Evolutionary conservation across 2,888 invertebrate genomes (phyloP).

Genomic region (Reticulitermes lucifugus): DNA sequence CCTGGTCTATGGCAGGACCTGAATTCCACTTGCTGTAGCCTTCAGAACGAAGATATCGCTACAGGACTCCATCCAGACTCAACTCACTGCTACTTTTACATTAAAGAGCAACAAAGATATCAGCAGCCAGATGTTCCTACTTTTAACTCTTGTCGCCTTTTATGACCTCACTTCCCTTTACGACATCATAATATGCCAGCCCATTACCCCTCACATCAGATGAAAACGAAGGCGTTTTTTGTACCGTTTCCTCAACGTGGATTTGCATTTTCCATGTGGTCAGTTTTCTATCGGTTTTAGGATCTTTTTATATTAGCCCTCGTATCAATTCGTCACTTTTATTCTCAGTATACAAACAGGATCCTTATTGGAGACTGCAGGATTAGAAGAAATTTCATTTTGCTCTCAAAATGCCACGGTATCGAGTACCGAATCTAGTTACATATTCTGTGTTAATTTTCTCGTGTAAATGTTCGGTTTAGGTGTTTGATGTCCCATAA

Average conservation of each 20-base stretch:
- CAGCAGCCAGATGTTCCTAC: background rate
- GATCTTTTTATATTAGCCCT: background rate
- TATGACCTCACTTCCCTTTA: background rate
- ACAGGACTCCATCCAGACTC: too few relatives aligned
- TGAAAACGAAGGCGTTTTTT: background rate
- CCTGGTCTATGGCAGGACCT: too few relatives aligned
- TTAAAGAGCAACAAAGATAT: background rate
- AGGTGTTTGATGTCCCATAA: too few relatives aligned
- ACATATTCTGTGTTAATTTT: too few relatives aligned
- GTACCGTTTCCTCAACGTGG: background rate
- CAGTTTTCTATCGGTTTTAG: background rate
- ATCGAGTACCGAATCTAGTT: too few relatives aligned
- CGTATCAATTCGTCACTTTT: background rate
- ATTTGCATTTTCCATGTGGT: constrained; percentile 12
- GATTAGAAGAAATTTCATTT: background rate
- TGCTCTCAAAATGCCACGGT: background rate
- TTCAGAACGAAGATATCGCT: too few relatives aligned
- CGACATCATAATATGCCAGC: background rate
- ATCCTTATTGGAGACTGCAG: background rate
- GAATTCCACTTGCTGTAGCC: too few relatives aligned
- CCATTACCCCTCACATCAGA: constrained; percentile 5
- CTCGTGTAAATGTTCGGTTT: too few relatives aligned
- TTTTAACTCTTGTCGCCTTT: background rate
- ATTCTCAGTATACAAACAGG: background rate
- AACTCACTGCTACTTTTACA: background rate